phyloP scores from a whole-genome alignment of 2,888 invertebrate species.

The Sarcophaga subvicina region DNA sequence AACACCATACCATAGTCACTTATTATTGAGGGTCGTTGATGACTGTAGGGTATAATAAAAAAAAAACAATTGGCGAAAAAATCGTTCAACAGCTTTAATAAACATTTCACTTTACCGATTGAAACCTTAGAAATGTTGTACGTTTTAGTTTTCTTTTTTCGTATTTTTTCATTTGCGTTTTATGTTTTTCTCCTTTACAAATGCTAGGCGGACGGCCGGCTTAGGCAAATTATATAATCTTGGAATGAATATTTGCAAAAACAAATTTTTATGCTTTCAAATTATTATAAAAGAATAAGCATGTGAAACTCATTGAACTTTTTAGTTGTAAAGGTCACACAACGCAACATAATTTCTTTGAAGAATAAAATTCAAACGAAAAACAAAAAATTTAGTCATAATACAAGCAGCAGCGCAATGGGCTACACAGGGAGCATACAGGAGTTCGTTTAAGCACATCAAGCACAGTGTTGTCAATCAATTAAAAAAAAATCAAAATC shows the following conservation, averaged over 20 bases:
- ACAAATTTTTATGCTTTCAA: neutral
- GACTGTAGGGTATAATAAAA: too few relatives aligned
- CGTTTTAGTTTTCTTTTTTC: neutral
- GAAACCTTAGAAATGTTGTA: constrained; percentile 45
- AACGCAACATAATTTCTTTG: neutral
- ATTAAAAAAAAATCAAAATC: too few relatives aligned
- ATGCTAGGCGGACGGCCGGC: neutral
- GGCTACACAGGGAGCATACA: too few relatives aligned
- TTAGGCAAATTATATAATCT: neutral
- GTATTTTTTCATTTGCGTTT: neutral
- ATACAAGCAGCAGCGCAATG: too few relatives aligned
- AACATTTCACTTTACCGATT: neutral
- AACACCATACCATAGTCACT: too few relatives aligned
- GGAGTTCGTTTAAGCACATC: too few relatives aligned
- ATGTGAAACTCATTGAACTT: neutral
- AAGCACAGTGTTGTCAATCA: too few relatives aligned
- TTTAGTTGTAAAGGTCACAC: neutral
- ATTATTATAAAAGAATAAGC: neutral
- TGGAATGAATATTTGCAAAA: neutral
- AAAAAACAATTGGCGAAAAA: neutral
- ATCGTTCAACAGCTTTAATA: neutral
- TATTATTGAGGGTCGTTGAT: fast-evolving
- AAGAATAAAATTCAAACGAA: neutral
- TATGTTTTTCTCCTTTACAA: neutral
- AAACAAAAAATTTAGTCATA: too few relatives aligned